Evolutionary conservation across 2,113 vertebrate species (phyloP), one percentile per base, ranked within the genome.

Genomic region (Hippocampus guttulatus): DNA sequence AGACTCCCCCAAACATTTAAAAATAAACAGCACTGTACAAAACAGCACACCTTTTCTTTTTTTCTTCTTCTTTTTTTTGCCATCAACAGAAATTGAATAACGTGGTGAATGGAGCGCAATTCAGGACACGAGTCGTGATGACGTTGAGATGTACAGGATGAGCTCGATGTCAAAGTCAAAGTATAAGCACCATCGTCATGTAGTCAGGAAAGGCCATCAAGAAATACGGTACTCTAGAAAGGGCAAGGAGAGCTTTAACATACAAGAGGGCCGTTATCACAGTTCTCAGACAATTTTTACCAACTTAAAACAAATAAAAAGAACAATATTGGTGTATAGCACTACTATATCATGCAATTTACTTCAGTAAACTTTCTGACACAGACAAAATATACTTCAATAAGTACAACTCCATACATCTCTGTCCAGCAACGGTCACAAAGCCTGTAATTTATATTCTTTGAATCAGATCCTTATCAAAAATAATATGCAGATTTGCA

Each of bases 331-430:
- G 89, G 81, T 86, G 89, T 92, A 88, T 90, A 92, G 88, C 89
- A 92, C 90, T 92, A 92, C 83, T 88, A 91, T 87, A 87, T 91
- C 92, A 93, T 93, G 92, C 92, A 93, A 90, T 90, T 92, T 88
- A 92, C 90, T 92, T 91, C 88, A 92, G 91, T 93, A 92, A 92
- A 93, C 91, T 90, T 92, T 92, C 88, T 88, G 89, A 88, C 91
- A 93, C 91, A 89, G 89, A 93, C 92, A 92, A 92, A 93, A 93
- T 92, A 93, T 92, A 93, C 89, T 93, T 90, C 88, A 90, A 87
- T 91, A 93, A 90, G 88, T 90, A 91, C 84, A 92, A 91, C 89
- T 92, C 79, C 88, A 87, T 90, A 92, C 90, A 92, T 92, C 88
- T 91, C 88, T 92, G 88, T 89, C 90, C 90, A 92, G 91, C 91